Evolutionary conservation across 2,888 invertebrate genomes (phyloP).

Genomic region (Ischnus inquisitorius): DNA sequence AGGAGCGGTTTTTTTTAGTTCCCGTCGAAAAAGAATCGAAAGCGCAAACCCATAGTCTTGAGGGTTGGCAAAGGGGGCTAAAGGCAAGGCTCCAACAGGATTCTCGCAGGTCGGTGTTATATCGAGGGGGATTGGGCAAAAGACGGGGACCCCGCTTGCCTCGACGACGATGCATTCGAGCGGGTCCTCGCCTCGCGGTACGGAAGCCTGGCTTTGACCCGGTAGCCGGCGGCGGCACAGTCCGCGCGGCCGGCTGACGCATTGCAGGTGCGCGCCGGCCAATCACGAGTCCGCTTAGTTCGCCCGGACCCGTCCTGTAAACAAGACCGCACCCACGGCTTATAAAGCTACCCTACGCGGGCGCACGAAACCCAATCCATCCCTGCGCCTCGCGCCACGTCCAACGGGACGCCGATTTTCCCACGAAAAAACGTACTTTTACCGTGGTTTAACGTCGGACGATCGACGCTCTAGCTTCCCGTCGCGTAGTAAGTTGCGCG

Average conservation of each 20-base stretch:
- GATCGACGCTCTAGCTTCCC: constrained; percentile 75
- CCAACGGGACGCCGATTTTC: constrained; percentile 65
- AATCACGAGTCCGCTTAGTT: constrained; percentile 89
- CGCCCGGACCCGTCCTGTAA: constrained; percentile 89
- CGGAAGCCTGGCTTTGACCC: constrained; percentile 81
- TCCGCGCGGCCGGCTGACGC: constrained; percentile 89
- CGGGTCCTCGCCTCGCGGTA: constrained; percentile 47
- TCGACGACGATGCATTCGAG: constrained; percentile 50
- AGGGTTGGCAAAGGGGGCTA: constrained; percentile 9
- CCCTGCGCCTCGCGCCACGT: constrained; percentile 65
- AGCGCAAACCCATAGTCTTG: constrained; percentile 13
- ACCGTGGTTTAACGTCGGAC: constrained; percentile 56
- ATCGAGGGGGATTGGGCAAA: constrained; percentile 6
- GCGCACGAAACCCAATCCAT: constrained; percentile 86
- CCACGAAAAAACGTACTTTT: constrained; percentile 53
- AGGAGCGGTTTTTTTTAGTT: neutral
- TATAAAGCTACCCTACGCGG: constrained; percentile 89
- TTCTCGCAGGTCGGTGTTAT: constrained; percentile 11
- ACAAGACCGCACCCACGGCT: constrained; percentile 88
- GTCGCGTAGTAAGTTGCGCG: constrained; percentile 79
- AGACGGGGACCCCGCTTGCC: neutral
- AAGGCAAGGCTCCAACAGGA: neutral
- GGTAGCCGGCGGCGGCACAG: constrained; percentile 86
- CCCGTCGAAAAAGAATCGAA: constrained; percentile 5
- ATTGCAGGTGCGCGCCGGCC: constrained; percentile 94